Conservation (phyloP, 2,888 invertebrate genomes). For the Hypercompe scribonia region DNA sequence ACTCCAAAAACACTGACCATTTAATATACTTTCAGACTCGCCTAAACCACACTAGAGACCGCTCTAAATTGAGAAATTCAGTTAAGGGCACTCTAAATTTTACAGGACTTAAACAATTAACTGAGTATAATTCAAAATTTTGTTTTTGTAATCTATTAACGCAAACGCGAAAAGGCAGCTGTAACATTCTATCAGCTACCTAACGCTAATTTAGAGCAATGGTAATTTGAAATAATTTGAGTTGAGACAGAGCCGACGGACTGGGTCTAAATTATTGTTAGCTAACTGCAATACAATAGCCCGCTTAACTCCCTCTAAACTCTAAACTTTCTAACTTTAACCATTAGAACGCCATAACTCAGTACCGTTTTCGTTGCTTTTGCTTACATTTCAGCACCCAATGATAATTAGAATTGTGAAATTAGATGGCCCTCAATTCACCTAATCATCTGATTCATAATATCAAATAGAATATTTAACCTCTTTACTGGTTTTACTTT, state of each 20-base stretch:
- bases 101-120: neutral
- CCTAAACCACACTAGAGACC: conserved; percentile 11
- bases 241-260: conserved; percentile 46
- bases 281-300: conserved; percentile 64
- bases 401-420: conserved; percentile 37
- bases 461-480: neutral
- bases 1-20: conserved; percentile 18
- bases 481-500: neutral
- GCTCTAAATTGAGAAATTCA: conserved; percentile 15
- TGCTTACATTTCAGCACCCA: conserved; percentile 49
- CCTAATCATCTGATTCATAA: conserved; percentile 14
- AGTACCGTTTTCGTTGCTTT: conserved; percentile 47
- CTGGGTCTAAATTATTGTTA: conserved; percentile 59
- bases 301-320: conserved; percentile 52
- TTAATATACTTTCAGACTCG: conserved; percentile 20
- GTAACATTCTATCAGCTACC: conserved; percentile 31
- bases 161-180: neutral
- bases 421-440: conserved; percentile 15
- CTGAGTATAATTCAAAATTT: conserved; percentile 1
- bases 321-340: conserved; percentile 54
- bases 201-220: conserved; percentile 42
- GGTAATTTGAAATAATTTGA: conserved; percentile 47
- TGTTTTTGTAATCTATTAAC: neutral
- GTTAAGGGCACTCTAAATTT: neutral
- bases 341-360: conserved; percentile 64